Conservation (phyloP, 2,888 invertebrate species). For the Campaea margaritaria region DNA sequence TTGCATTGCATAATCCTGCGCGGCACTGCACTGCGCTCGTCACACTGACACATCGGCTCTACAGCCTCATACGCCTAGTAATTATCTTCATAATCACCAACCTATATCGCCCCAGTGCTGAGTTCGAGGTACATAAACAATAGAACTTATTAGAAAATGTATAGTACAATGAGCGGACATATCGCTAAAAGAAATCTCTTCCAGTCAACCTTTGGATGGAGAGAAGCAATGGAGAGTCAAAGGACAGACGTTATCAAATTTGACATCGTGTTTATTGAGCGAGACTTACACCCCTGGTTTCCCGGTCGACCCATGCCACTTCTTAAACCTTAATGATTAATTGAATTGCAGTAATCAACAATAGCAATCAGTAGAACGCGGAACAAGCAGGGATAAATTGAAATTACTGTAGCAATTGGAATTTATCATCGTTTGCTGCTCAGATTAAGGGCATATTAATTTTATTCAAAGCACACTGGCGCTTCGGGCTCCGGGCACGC, state of each 20-base stretch:
- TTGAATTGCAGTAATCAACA: slow-evolving; percentile 29
- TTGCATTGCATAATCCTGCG: no score
- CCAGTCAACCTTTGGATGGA: no score
- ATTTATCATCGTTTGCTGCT: slow-evolving; percentile 55
- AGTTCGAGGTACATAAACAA: no score
- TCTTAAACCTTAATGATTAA: slow-evolving; percentile 18
- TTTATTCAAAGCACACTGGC: slow-evolving; percentile 53
- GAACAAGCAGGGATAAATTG: slow-evolving; percentile 51
- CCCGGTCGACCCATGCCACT: background rate
- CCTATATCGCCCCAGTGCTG: no score
- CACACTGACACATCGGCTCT: no score
- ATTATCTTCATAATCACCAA: no score
- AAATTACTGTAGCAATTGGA: slow-evolving; percentile 50
- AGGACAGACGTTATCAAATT: background rate
- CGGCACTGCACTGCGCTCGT: no score
- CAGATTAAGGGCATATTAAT: slow-evolving; percentile 54
- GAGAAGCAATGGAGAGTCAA: no score
- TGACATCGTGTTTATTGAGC: background rate
- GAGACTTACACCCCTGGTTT: background rate
- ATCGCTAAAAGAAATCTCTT: no score
- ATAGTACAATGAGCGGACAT: no score
- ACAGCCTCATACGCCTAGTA: no score
- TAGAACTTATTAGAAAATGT: no score
- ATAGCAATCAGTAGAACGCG: slow-evolving; percentile 42
- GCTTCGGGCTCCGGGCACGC: slow-evolving; percentile 52